Percentiles rank a stretch among this genome's conserved stretches.
Evolutionary conservation across 2,888 invertebrate genomes (phyloP).

Genomic region (Pimpla rufipes): DNA sequence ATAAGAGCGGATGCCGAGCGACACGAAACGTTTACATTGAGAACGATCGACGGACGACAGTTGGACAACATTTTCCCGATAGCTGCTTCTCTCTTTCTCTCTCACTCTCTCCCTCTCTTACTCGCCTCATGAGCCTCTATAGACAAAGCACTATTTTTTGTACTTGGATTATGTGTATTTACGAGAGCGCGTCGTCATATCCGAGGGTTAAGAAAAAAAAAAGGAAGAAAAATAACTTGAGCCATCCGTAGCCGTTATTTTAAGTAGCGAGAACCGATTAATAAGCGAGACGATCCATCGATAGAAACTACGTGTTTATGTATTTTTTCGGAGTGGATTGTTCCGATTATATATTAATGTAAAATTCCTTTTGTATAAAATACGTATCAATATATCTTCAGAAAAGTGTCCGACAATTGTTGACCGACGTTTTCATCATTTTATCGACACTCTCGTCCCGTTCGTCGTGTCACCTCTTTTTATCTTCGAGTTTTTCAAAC

Average conservation of each 20-base stretch:
- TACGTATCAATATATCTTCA: conserved; percentile 61
- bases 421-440: conserved; percentile 20
- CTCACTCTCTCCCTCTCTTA: background rate
- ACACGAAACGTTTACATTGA: conserved; percentile 16
- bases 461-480: background rate
- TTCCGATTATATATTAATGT: conserved; percentile 52
- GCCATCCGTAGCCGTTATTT: conserved; percentile 37
- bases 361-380: conserved; percentile 64
- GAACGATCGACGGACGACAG: conserved; percentile 5
- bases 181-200: conserved; percentile 43
- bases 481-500: too few species aligned
- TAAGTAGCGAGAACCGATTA: conserved; percentile 21
- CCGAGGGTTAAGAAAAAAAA: conserved; percentile 29
- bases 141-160: conserved; percentile 69
- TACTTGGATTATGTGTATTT: conserved; percentile 64
- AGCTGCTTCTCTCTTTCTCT: background rate
- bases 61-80: background rate
- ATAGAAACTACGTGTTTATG: conserved; percentile 41
- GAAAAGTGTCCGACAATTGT: conserved; percentile 40
- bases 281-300: conserved; percentile 28
- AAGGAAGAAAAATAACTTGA: conserved; percentile 28
- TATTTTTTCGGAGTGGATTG: conserved; percentile 48
- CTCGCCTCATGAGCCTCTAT: conserved; percentile 27
- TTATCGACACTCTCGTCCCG: conserved; percentile 11
- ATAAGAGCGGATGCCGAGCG: background rate